Evolutionary conservation across 2,888 invertebrate genomes (phyloP).

Genomic region (Volucella zonaria): DNA sequence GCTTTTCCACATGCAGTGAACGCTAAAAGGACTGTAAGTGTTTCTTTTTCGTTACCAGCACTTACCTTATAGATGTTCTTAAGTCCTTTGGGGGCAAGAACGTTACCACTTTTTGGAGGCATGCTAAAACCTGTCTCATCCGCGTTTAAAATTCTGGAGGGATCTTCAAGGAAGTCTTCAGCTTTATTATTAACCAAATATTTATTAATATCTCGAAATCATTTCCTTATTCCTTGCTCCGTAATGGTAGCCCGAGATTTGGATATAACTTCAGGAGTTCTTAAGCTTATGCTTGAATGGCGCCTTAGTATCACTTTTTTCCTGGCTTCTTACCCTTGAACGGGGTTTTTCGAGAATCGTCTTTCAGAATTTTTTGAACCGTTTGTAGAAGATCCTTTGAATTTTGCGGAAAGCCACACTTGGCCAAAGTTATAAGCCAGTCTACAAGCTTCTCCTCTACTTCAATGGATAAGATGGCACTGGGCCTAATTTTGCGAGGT

Average conservation of each 20-base stretch:
- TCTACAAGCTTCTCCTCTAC: conserved; percentile 9
- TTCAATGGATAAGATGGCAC: background rate
- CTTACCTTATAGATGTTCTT: background rate
- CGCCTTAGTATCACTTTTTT: conserved; percentile 12
- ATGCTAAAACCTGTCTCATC: too few species aligned
- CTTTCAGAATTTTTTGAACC: background rate
- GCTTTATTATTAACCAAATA: too few species aligned
- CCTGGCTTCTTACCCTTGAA: conserved; percentile 12
- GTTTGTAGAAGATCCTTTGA: background rate
- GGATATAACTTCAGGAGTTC: too few species aligned
- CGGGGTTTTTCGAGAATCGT: background rate
- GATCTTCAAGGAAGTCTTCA: too few species aligned
- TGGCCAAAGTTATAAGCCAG: conserved; percentile 14
- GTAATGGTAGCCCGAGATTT: too few species aligned
- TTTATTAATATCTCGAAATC: background rate
- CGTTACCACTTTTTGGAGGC: background rate
- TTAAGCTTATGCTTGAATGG: background rate
- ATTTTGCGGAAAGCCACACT: conserved; percentile 7
- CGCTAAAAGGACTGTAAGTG: conserved; percentile 1
- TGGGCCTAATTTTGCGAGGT: background rate
- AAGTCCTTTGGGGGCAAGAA: background rate
- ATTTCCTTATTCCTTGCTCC: background rate
- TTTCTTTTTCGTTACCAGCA: conserved; percentile 11
- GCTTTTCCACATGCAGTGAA: background rate
- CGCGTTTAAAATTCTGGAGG: too few species aligned